Conservation (phyloP, 37 sponge, comb jelly and placozoan genomes). For the Dysidea cf. avara region DNA sequence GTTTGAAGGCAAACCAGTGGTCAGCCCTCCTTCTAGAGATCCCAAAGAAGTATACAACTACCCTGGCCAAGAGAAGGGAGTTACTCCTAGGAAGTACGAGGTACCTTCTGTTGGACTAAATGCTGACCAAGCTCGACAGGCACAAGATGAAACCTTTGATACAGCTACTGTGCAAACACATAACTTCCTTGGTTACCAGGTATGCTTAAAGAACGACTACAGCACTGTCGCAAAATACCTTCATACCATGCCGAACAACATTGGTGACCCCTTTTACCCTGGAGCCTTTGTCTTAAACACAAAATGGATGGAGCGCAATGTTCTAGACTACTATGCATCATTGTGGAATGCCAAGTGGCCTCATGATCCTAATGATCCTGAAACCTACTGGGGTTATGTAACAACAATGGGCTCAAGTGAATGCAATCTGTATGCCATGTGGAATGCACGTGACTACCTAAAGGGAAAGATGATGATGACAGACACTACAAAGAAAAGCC, state of each 20-base stretch:
- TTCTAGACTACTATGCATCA: constrained; percentile 36
- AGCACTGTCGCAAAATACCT: background rate
- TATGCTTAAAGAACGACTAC: background rate
- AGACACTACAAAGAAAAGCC: background rate
- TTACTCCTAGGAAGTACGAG: constrained; percentile 14
- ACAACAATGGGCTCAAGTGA: constrained; percentile 37
- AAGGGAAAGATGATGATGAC: background rate
- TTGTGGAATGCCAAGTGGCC: constrained; percentile 40
- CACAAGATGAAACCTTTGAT: background rate
- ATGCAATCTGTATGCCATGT: constrained; percentile 18
- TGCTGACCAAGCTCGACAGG: background rate
- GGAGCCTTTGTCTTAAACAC: background rate
- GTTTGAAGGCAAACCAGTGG: background rate
- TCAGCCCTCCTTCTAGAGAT: constrained; percentile 9
- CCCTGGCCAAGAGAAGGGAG: background rate
- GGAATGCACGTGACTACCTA: constrained; percentile 33
- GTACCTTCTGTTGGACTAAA: constrained; percentile 30
- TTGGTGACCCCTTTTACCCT: constrained; percentile 17
- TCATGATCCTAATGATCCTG: constrained; percentile 11
- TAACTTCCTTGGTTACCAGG: constrained; percentile 13
- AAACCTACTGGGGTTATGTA: constrained; percentile 38
- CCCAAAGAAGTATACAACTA: background rate
- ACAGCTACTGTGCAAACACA: background rate
- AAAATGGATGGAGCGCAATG: constrained; percentile 31
- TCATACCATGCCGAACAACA: background rate